Base-by-base conservation (phyloP, 2,888 invertebrate genomes). In the Melieria omissa region DNA sequence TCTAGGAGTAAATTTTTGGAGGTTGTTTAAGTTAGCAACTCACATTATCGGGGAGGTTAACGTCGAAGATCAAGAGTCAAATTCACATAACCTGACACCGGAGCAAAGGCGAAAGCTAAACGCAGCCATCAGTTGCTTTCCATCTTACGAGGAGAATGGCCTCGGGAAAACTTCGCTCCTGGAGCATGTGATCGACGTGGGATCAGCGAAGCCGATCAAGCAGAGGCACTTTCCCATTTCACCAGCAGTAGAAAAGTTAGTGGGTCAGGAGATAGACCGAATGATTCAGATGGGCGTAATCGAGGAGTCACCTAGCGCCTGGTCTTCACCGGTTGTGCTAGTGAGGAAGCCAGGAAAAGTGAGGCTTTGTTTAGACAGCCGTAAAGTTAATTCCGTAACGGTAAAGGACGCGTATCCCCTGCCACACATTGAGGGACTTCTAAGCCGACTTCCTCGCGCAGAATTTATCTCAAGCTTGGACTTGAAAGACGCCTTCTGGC, bases 281-380 rank as follows among this genome's bases (percentile, higher is more conserved):
- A n/a, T n/a, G n/a, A n/a, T n/a, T n/a, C n/a, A n/a, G 8, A 55
- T 66, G 65, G 62, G 55, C 2, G 61, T 72, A 0, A 73, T 73
- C 4, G 73, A 71, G 6, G 69, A 73, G 12, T 73, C 73, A 7
- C 67, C 55, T 7, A 73, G 74, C 14, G 54, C 74, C 0, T 66
- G 45, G 66, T 58, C 58, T 5, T 66, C 66, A 10, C 66, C 66
- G 3, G 66, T 66, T 1, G 58, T 58, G 1, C 29, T 66, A 4
- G 58, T 66, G 44, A 46, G 57, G 8, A 66, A 66, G 29, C 66
- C 66, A 29, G 66, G 58, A 4, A 66, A 66, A 16, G 52, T 57
- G 0, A 42, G 60, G 4, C 41, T 72, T 1, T 72, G 69, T 44
- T 54, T 66, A 4, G 65, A 74, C 9, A 66, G 54, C 0, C 58